Conservation (phyloP, 2,797 vertebrate genomes). For the Jordanella pulchra region DNA sequence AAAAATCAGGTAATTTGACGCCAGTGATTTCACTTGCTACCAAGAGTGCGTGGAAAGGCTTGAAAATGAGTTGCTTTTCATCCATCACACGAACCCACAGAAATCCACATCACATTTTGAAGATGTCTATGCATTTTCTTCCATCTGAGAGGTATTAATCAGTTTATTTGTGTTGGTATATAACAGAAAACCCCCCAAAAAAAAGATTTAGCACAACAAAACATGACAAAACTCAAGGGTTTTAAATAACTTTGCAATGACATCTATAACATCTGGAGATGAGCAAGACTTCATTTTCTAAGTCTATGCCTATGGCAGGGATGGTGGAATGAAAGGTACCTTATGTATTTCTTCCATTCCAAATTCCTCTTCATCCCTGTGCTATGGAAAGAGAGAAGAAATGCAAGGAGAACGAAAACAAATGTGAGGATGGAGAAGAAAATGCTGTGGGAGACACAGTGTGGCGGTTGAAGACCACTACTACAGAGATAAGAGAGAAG, state of each 20-base stretch:
- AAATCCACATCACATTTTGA: neutral
- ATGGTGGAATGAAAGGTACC: constrained; percentile 73
- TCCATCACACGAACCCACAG: too few species aligned
- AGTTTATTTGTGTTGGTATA: neutral
- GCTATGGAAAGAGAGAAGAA: constrained; percentile 71
- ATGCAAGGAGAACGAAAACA: constrained; percentile 59
- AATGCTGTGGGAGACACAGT: constrained; percentile 40
- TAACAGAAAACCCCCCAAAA: neutral
- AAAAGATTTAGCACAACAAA: neutral
- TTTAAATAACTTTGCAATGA: neutral
- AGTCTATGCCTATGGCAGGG: constrained; percentile 6
- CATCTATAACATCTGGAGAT: constrained; percentile 41
- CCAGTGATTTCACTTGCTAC: too few species aligned
- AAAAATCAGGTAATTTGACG: too few species aligned
- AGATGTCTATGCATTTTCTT: neutral
- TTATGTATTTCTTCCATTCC: constrained; percentile 83
- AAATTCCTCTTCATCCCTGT: constrained; percentile 82
- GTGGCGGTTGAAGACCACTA: constrained; percentile 22
- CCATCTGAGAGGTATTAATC: neutral
- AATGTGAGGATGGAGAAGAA: constrained; percentile 57
- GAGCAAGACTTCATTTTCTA: constrained; percentile 9
- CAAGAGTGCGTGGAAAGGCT: too few species aligned
- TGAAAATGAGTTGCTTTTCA: too few species aligned
- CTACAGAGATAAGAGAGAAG: constrained; percentile 38
- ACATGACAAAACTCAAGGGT: neutral